These are phyloP conservation scores for Corythaixoides concolor DNA, from an alignment of 2,113 vertebrate species.

Conservation along the genomic window DNA sequence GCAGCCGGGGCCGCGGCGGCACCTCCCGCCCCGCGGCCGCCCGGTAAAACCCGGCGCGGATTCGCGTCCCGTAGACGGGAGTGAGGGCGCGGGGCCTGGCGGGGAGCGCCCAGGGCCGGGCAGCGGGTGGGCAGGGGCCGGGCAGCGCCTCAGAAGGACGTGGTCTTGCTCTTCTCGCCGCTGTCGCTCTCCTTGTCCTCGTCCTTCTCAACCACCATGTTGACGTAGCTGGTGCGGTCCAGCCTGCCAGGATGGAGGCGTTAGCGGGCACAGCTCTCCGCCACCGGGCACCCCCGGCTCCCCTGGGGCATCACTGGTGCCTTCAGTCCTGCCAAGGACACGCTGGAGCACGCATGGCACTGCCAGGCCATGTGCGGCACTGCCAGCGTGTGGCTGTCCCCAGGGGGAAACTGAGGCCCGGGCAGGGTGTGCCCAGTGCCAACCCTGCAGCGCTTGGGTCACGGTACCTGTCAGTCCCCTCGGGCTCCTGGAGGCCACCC, in stretches of 20 bases:
- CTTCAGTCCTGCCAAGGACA: not conserved
- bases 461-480: not conserved
- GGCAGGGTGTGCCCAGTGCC: no score
- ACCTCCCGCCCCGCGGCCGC: not conserved
- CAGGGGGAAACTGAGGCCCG: no score
- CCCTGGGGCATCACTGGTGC: accelerated
- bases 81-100: not conserved
- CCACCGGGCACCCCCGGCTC: not conserved
- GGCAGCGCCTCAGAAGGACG: not conserved
- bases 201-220: not conserved
- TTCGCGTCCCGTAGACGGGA: accelerated
- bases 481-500: not conserved
- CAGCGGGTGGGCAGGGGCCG: no score
- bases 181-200: not conserved
- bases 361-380: not conserved
- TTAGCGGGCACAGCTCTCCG: not conserved
- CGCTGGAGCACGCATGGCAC: no score
- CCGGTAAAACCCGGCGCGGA: not conserved
- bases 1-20: not conserved
- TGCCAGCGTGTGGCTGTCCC: not conserved
- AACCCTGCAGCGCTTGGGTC: accelerated
- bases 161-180: not conserved
- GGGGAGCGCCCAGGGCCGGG: no score
- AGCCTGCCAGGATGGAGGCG: not conserved
- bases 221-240: not conserved